Evolutionary conservation across 2,113 vertebrate genomes (phyloP), one percentile per base, ranked within the genome.

Genomic region (Ploceus nigricollis): DNA sequence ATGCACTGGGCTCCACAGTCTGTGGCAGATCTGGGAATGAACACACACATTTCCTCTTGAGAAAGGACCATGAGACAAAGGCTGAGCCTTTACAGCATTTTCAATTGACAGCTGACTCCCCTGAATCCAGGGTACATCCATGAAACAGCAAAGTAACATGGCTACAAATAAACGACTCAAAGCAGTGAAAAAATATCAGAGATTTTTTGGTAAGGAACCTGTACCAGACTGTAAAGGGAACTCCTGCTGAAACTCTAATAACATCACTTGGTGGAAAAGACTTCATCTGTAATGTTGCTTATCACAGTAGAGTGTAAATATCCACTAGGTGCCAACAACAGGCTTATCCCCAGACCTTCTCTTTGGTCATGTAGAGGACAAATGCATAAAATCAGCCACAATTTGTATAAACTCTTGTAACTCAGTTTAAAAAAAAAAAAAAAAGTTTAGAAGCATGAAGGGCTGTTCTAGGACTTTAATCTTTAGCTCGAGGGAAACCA

Each of bases 401-500:
- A 65, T 56, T 83, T 75, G 3, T 68, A 70, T 69, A 68, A 90
- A 89, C 68, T 72, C 42, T 42, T 60, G 44, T 48, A 96, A 95
- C 69, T 73, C 54, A 13, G 76, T 44, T 23, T 44, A 71, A 72
- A 78, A 85, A 73, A 54, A 87, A 79, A 40, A 42, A 56, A 75
- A 37, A 37, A 86, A 77, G 71, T 94, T 94, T 42, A 75, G 64
- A 90, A 64, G 56, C 54, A 71, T 7, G 37, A 91, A 95, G 75
- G 81, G 70, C n/a, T 90, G 48, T 78, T 84, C 61, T 90, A 73
- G 79, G 60, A 78, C 80, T 93, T 93, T 78, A 94, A 94, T 87
- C 86, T 93, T 69, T 84, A 72, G 82, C 82, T 96, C 0, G 6
- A 95, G 82, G 90, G 82, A 93, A 89, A 76, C 45, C 89, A 96